These are phyloP conservation scores for Blera fallax DNA, from an alignment of 2,888 invertebrate genomes.

Conservation along the genomic window DNA sequence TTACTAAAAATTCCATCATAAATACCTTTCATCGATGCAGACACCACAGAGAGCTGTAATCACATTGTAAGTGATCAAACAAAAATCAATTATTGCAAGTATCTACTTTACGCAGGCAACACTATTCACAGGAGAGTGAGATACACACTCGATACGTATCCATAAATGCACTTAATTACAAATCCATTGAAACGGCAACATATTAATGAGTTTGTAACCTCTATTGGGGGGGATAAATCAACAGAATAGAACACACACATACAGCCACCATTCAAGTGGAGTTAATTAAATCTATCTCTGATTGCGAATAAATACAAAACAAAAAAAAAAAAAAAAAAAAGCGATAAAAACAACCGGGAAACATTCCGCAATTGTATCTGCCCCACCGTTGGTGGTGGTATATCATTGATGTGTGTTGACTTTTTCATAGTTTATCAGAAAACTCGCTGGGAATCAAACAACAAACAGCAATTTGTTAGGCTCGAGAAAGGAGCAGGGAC, in stretches of 20 bases:
- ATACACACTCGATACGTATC: slow-evolving; percentile 23
- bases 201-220: slow-evolving; percentile 67
- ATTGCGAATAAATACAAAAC: slow-evolving; percentile 65
- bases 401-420: slow-evolving; percentile 22
- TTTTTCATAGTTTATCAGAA: slow-evolving; percentile 56
- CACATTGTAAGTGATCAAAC: slow-evolving; percentile 64
- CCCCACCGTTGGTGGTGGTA: slow-evolving; percentile 25
- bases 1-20: slow-evolving; percentile 27
- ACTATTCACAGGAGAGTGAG: background rate
- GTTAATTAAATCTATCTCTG: slow-evolving; percentile 72
- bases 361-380: slow-evolving; percentile 59
- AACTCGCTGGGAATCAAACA: slow-evolving; percentile 61
- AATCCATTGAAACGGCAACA: slow-evolving; percentile 64
- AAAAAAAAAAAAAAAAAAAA: slow-evolving; percentile 6
- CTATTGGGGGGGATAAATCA: slow-evolving; percentile 40
- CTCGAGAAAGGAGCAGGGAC: background rate
- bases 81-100: slow-evolving; percentile 68
- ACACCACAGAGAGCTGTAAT: slow-evolving; percentile 56
- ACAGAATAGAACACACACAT: slow-evolving; percentile 8
- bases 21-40: slow-evolving; percentile 21
- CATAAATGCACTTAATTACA: slow-evolving; percentile 70
- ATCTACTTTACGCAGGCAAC: slow-evolving; percentile 30
- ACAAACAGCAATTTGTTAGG: slow-evolving; percentile 66
- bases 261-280: slow-evolving; percentile 46
- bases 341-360: background rate